Conservation (phyloP, 2,113 vertebrate genomes). For the Micromys minutus region DNA sequence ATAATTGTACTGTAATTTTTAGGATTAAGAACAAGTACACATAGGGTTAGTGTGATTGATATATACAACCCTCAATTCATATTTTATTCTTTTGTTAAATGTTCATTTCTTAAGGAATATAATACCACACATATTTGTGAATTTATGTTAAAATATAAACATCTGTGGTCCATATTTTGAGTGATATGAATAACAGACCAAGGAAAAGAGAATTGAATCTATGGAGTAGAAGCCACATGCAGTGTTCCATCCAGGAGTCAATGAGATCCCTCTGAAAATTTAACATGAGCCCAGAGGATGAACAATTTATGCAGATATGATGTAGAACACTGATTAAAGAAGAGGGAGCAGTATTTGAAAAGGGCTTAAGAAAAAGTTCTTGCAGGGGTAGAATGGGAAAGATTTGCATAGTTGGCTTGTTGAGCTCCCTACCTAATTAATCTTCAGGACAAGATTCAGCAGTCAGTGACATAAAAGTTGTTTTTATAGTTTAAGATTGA, state of each 20-base stretch:
- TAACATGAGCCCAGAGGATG: neutral
- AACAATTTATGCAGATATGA: neutral
- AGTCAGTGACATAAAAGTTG: neutral
- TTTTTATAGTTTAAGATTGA: neutral
- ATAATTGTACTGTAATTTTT: neutral
- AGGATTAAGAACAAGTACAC: neutral
- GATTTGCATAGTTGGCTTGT: neutral
- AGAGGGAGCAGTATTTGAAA: neutral
- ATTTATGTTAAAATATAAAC: neutral
- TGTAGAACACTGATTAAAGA: neutral
- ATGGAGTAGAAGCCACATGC: accelerated
- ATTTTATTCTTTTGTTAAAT: neutral
- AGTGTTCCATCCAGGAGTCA: neutral
- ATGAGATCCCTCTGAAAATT: neutral
- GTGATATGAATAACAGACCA: neutral
- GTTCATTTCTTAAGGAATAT: neutral
- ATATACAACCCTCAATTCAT: neutral
- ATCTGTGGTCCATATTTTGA: neutral
- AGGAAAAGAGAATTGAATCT: neutral
- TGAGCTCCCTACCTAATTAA: neutral
- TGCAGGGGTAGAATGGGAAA: neutral
- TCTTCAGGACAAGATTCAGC: neutral
- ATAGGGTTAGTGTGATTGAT: neutral
- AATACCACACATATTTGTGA: neutral
- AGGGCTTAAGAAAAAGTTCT: neutral